These are phyloP conservation scores for Salarias fasciatus DNA, from an alignment of 2,797 vertebrate species.

Conservation along the genomic window DNA sequence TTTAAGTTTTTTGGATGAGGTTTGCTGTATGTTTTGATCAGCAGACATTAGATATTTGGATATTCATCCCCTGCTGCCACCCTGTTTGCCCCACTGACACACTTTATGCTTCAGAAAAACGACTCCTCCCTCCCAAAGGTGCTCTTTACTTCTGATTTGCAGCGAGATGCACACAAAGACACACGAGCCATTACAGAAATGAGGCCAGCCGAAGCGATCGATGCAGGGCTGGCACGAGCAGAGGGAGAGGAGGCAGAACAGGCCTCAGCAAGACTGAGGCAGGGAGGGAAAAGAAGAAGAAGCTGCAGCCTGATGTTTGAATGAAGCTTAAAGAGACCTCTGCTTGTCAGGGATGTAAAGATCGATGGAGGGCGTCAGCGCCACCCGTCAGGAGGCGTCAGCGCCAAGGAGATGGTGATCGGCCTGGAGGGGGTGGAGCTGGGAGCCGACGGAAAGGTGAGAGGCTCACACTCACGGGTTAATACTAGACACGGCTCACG, in stretches of 20 bases:
- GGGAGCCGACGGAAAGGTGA: constrained; percentile 97
- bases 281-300: neutral
- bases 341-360: constrained; percentile 89
- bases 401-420: constrained; percentile 95
- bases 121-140: too few species aligned
- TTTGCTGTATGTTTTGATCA: too few species aligned
- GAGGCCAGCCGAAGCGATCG: constrained; percentile 54
- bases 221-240: constrained; percentile 31
- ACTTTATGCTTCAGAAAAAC: constrained; percentile 19
- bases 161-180: too few species aligned
- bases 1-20: too few species aligned
- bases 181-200: too few species aligned
- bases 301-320: constrained; percentile 1
- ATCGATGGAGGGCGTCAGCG: constrained; percentile 91
- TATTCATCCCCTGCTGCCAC: constrained; percentile 1
- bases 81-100: constrained; percentile 52
- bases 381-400: constrained; percentile 91
- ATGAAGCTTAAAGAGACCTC: constrained; percentile 47
- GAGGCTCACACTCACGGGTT: constrained; percentile 40
- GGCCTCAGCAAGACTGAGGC: too few species aligned
- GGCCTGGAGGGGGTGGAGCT: constrained; percentile 98
- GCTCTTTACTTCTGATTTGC: too few species aligned
- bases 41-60: too few species aligned
- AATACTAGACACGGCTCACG: too few species aligned
- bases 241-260: too few species aligned